Conservation (phyloP, 2,888 invertebrate species). For the Boloria selene region DNA sequence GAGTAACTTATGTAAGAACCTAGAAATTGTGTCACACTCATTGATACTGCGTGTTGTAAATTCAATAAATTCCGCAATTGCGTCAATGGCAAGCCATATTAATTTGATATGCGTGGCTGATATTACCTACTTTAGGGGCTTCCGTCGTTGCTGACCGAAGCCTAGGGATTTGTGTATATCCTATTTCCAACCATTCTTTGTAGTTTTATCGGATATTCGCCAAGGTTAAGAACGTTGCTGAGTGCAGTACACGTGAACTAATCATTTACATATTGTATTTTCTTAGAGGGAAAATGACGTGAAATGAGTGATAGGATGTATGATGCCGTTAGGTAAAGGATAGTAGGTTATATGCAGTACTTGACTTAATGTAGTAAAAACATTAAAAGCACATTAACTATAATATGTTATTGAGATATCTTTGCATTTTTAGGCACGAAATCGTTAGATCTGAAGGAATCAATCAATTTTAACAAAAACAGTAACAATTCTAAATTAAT, state of each 20-base stretch:
- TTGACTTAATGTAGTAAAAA: no score
- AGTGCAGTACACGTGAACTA: slow-evolving; percentile 20
- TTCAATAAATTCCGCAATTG: slow-evolving; percentile 17
- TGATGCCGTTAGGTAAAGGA: no score
- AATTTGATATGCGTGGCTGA: slow-evolving; percentile 59
- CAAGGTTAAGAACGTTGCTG: slow-evolving; percentile 31
- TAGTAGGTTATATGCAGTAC: no score
- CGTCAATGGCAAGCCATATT: slow-evolving; percentile 49
- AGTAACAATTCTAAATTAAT: no score
- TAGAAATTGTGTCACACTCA: slow-evolving; percentile 2
- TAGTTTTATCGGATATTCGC: slow-evolving; percentile 29
- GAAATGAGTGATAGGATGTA: no score
- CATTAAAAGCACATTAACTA: no score
- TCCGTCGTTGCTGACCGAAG: slow-evolving; percentile 49
- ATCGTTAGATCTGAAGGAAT: no score
- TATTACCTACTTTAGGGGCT: slow-evolving; percentile 61
- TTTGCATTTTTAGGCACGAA: no score
- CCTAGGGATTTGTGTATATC: slow-evolving; percentile 57
- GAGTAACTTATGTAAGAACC: no score
- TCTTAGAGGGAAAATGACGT: no score
- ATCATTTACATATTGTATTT: background rate
- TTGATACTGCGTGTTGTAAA: background rate
- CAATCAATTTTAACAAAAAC: no score
- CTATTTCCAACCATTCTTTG: slow-evolving; percentile 52
- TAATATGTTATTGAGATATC: no score